Conservation (phyloP, 2,797 vertebrate species). For the Iguana delicatissima region DNA sequence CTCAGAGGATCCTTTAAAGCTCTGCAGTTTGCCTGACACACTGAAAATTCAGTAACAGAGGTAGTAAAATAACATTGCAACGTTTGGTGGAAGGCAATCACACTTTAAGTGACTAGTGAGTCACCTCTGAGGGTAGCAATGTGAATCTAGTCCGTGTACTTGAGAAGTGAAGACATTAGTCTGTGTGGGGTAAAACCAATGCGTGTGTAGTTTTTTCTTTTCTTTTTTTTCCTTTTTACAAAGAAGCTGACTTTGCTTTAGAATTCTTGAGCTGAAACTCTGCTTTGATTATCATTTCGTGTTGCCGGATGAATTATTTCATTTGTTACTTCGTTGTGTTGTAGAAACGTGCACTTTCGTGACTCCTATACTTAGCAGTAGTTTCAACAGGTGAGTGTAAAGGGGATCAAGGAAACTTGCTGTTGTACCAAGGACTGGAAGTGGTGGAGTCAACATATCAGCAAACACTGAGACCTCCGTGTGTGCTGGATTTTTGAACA, state of each 20-base stretch:
- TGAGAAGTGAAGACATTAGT: neutral
- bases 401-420: neutral
- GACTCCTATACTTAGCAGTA: neutral
- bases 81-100: neutral
- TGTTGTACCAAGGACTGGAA: neutral
- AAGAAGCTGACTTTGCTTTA: neutral
- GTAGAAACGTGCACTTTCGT: slow-evolving; percentile 15
- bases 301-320: neutral
- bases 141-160: neutral
- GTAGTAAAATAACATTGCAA: neutral
- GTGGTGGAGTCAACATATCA: neutral
- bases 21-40: neutral
- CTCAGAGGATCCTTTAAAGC: neutral
- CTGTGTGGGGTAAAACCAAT: neutral
- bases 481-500: neutral
- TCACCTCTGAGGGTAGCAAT: neutral
- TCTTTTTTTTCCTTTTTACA: neutral
- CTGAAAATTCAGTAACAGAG: neutral
- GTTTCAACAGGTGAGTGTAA: neutral
- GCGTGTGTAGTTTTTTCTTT: too few species aligned
- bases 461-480: too few species aligned
- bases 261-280: too few species aligned
- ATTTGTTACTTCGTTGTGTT: slow-evolving; percentile 11
- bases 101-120: neutral
- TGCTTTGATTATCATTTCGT: neutral